Evolutionary conservation across 2,888 invertebrate species (phyloP), one percentile per base, ranked within the genome.

Genomic region (Agrenia bidenticulata): DNA sequence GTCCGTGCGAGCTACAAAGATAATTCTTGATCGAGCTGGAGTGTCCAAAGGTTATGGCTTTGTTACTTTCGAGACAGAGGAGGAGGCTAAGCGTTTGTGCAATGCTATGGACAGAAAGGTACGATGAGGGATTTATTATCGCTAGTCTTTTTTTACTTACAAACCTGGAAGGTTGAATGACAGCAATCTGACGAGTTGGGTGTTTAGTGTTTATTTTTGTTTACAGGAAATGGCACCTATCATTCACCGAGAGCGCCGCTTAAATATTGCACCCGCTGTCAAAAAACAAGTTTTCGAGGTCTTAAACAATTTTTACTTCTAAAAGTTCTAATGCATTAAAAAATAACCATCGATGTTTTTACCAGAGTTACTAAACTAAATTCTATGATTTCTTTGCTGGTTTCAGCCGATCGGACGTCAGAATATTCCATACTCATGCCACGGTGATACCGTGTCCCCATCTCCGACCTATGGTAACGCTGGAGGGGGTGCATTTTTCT

Each of bases 21-120:
- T 97, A 75, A 96, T 97, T 73, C 89, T 90, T 77, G 95, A 96
- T 80, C 84, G 94, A 77, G 94, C 94, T 72, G 96, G 96, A 2
- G 92, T 94, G 21, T 94, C 95, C 71, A 95, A 95, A 82, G 93
- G 94, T 73, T 93, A 94, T 79, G 89, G 89, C 55, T 89, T 89
- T 80, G 88, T 89, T 42, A 90, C 90, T 55, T 92, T 92, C 80
- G 91, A 92, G 81, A 89, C 87, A 59, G 92, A 92, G 80, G 90
- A 91, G 78, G 92, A 92, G 81, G 92, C 92, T 19, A 87, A 86
- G 78, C 55, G 70, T 27, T 64, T 75, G 53, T 72, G 66, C 58
- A 70, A 66, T 65, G 70, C 72, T 45, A 45, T 45, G 45, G 19
- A 45, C 15, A 5, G 19, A 17, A 56, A 32, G 56, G 45, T 45